These are phyloP conservation scores for Monopis laevigella DNA, from an alignment of 2,888 invertebrate genomes.

Conservation along the genomic window DNA sequence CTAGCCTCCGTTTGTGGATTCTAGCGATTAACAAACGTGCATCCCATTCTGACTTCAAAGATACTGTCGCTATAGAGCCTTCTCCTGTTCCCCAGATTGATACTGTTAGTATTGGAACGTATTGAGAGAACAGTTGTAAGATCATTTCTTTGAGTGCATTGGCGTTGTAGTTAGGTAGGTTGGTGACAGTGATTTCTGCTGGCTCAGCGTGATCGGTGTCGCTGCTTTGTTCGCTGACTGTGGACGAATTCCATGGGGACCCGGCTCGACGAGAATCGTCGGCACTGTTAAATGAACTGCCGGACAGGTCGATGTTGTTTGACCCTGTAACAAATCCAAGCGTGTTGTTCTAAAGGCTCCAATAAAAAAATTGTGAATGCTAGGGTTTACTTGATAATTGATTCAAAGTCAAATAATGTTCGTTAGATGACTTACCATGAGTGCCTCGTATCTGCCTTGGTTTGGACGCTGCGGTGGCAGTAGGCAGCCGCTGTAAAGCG, in stretches of 20 bases:
- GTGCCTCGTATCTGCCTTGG: conserved; percentile 31
- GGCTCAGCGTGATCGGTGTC: conserved; percentile 35
- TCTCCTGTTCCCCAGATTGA: conserved; percentile 50
- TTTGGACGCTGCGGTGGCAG: conserved; percentile 33
- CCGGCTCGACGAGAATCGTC: conserved; percentile 46
- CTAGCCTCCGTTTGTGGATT: conserved; percentile 83
- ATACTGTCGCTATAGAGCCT: conserved; percentile 73
- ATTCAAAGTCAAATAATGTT: not conserved
- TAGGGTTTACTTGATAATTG: not conserved
- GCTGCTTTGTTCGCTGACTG: conserved; percentile 47
- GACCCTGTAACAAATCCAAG: conserved; percentile 29
- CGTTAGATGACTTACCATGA: conserved; percentile 36
- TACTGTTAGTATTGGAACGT: conserved; percentile 43
- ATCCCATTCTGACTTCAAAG: conserved; percentile 75
- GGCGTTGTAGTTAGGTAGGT: conserved; percentile 47
- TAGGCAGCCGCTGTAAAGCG: conserved; percentile 46
- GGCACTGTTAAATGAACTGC: conserved; percentile 50
- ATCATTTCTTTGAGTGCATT: conserved; percentile 43
- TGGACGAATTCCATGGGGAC: conserved; percentile 59
- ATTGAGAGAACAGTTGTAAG: conserved; percentile 45
- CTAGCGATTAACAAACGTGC: conserved; percentile 81
- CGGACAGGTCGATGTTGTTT: conserved; percentile 45
- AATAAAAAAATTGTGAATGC: not conserved
- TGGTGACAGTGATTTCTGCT: conserved; percentile 51
- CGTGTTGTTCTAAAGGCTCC: not conserved